These are phyloP conservation scores for Plodia interpunctella DNA, from an alignment of 1,140 invertebrate species.

Conservation along the genomic window DNA sequence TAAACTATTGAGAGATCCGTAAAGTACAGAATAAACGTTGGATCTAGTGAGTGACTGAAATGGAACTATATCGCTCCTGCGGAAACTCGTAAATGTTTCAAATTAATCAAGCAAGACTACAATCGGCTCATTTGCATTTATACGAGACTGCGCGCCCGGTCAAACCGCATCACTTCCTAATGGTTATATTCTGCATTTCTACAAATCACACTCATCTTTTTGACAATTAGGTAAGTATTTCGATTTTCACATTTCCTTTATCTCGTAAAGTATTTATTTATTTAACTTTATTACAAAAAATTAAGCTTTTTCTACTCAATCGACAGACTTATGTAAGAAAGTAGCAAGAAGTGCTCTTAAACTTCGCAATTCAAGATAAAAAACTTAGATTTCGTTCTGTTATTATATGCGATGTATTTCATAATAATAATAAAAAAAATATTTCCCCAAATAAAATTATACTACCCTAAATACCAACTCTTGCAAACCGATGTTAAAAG, in stretches of 20 bases:
- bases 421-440: no score
- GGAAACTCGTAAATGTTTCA: slow-evolving; percentile 38
- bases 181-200: neutral
- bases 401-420: neutral
- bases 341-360: no score
- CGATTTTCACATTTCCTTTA: no score
- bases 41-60: slow-evolving; percentile 18
- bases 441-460: no score
- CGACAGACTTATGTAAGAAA: no score
- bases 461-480: no score
- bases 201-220: neutral
- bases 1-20: neutral
- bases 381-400: no score
- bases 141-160: slow-evolving; percentile 41
- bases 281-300: no score
- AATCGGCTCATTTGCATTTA: slow-evolving; percentile 59
- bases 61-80: slow-evolving; percentile 15
- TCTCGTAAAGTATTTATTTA: no score
- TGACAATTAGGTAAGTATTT: no score
- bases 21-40: slow-evolving; percentile 1
- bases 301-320: neutral
- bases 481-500: no score
- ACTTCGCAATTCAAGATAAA: no score
- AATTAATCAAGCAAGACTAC: slow-evolving; percentile 44
- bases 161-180: slow-evolving; percentile 32